phyloP scores from a whole-genome alignment of 2,797 vertebrate species.

The Antennarius maculatus region DNA sequence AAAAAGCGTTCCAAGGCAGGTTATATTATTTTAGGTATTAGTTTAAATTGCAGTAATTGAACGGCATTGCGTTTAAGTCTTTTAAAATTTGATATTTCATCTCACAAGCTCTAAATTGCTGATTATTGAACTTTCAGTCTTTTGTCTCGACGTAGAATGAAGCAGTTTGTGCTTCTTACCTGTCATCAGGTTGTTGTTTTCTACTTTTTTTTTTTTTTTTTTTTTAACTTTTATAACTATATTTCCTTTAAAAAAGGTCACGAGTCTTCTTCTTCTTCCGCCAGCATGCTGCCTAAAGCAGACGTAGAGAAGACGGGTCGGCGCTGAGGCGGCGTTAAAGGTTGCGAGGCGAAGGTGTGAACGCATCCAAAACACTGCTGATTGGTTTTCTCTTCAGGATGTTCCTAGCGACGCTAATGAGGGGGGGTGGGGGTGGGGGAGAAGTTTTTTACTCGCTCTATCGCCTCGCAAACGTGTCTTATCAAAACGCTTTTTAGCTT shows the following conservation, averaged over 20 bases:
- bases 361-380: neutral
- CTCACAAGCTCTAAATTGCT: neutral
- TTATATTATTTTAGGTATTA: conserved; percentile 46
- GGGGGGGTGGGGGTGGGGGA: no score
- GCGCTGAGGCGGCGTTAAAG: no score
- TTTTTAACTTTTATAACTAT: neutral
- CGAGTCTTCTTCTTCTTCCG: no score
- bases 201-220: neutral
- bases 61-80: neutral
- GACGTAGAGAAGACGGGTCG: no score
- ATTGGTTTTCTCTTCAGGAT: conserved; percentile 11
- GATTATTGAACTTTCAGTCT: neutral
- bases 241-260: no score
- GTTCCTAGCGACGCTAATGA: conserved; percentile 2
- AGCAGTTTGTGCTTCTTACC: no score
- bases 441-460: no score
- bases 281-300: no score
- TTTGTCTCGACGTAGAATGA: neutral
- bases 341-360: no score
- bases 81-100: neutral
- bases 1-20: conserved; percentile 23
- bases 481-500: conserved; percentile 36
- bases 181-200: no score
- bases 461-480: conserved; percentile 20
- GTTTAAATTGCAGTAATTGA: no score